A percentile compares a stretch with the other conserved stretches of the same genome.
These are phyloP conservation scores for Porites lobata DNA, from an alignment of 92 coral and sea anemone genomes.

Conservation along the genomic window DNA sequence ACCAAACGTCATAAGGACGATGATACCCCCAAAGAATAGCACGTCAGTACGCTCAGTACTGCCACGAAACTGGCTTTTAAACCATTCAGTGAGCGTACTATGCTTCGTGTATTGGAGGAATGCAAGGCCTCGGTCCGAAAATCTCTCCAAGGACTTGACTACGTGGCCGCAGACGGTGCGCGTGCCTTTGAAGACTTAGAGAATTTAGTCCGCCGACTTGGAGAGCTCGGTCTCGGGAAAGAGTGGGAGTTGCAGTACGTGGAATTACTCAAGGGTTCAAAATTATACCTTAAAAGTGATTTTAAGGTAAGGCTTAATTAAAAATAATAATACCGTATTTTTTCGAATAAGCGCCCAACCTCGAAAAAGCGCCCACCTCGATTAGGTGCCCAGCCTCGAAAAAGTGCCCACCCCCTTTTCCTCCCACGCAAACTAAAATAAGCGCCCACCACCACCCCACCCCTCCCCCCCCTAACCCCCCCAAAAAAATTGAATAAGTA, in stretches of 20 bases:
- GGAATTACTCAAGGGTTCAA: too few species aligned
- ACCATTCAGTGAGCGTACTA: slow-evolving; percentile 42
- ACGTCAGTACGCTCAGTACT: slow-evolving; percentile 47
- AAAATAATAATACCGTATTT: slow-evolving; percentile 2
- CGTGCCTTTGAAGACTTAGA: slow-evolving; percentile 32
- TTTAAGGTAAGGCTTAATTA: background rate
- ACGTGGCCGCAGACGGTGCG: slow-evolving; percentile 49
- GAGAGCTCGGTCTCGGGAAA: slow-evolving; percentile 26
- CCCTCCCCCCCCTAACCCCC: slow-evolving; percentile 12
- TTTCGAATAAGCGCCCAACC: too few species aligned
- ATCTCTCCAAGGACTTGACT: too few species aligned
- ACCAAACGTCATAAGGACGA: slow-evolving; percentile 46
- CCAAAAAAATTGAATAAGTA: too few species aligned
- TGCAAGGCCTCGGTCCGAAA: slow-evolving; percentile 19
- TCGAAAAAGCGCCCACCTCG: too few species aligned
- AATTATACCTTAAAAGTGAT: too few species aligned
- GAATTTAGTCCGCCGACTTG: too few species aligned
- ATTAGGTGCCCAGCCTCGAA: too few species aligned
- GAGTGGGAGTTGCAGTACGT: slow-evolving; percentile 34
- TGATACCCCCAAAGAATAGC: slow-evolving; percentile 49
- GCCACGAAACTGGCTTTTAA: slow-evolving; percentile 41
- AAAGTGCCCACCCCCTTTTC: too few species aligned
- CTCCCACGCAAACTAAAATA: too few species aligned
- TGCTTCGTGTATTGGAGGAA: slow-evolving; percentile 34
- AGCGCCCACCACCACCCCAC: background rate